Conservation (phyloP, 2,113 vertebrate species). For the Sialia sialis region DNA sequence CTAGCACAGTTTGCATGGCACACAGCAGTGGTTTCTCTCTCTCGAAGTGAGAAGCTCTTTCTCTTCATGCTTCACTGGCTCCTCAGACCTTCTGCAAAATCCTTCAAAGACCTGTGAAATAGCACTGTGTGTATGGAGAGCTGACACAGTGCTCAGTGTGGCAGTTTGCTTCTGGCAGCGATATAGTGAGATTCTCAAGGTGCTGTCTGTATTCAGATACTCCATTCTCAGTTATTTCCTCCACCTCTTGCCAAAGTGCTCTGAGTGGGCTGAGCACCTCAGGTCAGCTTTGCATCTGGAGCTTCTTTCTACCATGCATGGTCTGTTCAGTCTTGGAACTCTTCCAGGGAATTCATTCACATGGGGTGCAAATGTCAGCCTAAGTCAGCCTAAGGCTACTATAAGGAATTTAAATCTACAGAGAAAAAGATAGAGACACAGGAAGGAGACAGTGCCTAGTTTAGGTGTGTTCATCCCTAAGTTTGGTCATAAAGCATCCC, state of each 20-base stretch:
- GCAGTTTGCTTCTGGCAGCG: not conserved
- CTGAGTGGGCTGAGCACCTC: accelerated
- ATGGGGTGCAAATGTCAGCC: not conserved
- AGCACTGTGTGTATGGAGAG: not conserved
- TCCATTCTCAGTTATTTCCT: not conserved
- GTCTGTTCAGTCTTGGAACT: not conserved
- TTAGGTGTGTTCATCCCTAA: not conserved
- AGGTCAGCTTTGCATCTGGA: not conserved
- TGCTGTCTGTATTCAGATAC: not conserved
- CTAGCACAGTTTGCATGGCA: not conserved
- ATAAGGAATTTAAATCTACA: not conserved
- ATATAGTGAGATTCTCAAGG: not conserved
- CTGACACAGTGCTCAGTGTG: not conserved
- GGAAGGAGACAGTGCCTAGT: not conserved
- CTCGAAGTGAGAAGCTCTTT: not conserved
- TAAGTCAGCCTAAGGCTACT: not conserved
- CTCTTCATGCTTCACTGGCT: not conserved
- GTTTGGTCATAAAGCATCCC: not conserved
- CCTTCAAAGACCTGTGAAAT: not conserved
- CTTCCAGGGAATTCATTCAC: not conserved
- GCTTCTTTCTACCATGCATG: not conserved
- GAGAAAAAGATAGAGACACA: not conserved
- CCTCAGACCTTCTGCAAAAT: not conserved
- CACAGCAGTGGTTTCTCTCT: not conserved
- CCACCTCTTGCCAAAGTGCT: not conserved